Conservation (phyloP, 1,140 invertebrate species). For the Venustaconcha ellipsiformis region DNA sequence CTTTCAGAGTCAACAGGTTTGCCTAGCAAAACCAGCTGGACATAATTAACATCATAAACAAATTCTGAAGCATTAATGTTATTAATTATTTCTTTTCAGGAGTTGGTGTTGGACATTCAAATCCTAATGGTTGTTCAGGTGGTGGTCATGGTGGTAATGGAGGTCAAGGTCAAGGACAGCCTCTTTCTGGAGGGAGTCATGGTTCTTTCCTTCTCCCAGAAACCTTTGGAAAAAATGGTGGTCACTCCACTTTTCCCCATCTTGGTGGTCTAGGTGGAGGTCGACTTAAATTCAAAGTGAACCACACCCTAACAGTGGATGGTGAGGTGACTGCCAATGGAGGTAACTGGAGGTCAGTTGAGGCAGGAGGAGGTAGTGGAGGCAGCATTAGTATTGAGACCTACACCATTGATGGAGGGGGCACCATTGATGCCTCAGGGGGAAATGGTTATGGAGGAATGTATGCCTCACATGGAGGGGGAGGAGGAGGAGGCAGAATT, state of each 20-base stretch:
- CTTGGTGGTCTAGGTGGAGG: slow-evolving; percentile 50
- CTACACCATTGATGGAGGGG: slow-evolving; percentile 49
- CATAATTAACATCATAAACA: no score
- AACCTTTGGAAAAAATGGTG: slow-evolving; percentile 54
- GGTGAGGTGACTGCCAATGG: slow-evolving; percentile 44
- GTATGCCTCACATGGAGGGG: slow-evolving; percentile 42
- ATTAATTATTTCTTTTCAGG: slow-evolving; percentile 23
- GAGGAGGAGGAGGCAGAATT: slow-evolving; percentile 52
- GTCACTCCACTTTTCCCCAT: slow-evolving; percentile 49
- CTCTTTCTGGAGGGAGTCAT: slow-evolving; percentile 43
- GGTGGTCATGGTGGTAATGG: slow-evolving; percentile 59
- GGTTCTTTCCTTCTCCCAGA: slow-evolving; percentile 50
- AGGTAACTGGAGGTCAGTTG: slow-evolving; percentile 45
- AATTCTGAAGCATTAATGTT: no score
- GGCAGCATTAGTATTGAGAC: slow-evolving; percentile 49
- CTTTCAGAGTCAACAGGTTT: no score
- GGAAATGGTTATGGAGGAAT: slow-evolving; percentile 44
- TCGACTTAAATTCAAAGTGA: slow-evolving; percentile 37
- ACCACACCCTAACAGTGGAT: slow-evolving; percentile 47
- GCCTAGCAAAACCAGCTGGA: no score
- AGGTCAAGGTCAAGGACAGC: slow-evolving; percentile 51
- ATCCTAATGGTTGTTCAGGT: slow-evolving; percentile 45
- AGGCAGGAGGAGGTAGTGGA: slow-evolving; percentile 53
- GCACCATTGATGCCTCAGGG: slow-evolving; percentile 44
- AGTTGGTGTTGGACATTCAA: slow-evolving; percentile 18